Evolutionary conservation across 2,113 vertebrate species (phyloP).

Genomic region (Isurus oxyrinchus): DNA sequence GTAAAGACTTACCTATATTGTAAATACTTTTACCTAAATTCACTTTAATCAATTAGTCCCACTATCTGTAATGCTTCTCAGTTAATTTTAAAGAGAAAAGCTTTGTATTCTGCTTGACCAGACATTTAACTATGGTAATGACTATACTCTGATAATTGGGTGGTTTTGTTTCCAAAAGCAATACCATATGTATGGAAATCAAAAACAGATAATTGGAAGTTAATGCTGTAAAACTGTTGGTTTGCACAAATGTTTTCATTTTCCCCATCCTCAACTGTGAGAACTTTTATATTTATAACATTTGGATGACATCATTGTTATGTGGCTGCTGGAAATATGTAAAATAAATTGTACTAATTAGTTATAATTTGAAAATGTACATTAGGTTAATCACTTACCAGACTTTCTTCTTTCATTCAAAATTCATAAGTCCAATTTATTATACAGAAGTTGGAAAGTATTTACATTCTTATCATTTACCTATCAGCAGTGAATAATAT

Average conservation of each 20-base stretch:
- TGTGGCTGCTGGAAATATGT: not conserved
- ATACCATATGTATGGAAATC: not conserved
- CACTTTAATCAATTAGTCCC: not conserved
- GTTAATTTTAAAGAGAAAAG: not conserved
- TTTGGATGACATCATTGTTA: not conserved
- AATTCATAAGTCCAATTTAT: not conserved
- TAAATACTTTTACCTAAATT: not conserved
- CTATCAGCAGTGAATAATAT: not conserved
- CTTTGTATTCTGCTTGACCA: not conserved
- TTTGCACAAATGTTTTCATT: not conserved
- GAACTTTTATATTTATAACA: not conserved
- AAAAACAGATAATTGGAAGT: not conserved
- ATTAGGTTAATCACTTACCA: not conserved
- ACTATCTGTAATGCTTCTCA: not conserved
- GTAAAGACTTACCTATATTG: no score
- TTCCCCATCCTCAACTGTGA: not conserved
- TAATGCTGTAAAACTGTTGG: not conserved
- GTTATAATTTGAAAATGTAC: not conserved
- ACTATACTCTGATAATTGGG: not conserved
- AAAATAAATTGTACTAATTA: not conserved
- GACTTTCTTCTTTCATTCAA: not conserved
- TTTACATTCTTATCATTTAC: not conserved
- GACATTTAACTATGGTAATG: not conserved
- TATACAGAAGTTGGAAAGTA: not conserved
- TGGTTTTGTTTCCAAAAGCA: not conserved